phyloP scores from a whole-genome alignment of 2,888 invertebrate species.

The Cosmia pyralina region DNA sequence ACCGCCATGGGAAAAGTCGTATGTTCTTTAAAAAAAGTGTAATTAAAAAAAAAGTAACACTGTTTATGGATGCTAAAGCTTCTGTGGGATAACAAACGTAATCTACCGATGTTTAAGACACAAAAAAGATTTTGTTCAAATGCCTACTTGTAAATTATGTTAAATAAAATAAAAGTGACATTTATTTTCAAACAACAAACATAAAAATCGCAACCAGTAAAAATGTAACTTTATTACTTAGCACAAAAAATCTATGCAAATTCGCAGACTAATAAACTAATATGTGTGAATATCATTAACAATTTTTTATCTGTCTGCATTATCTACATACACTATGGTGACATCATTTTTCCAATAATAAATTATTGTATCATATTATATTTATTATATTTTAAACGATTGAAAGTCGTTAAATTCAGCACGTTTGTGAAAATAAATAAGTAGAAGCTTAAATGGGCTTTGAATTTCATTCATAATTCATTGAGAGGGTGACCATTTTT shows the following conservation, averaged over 20 bases:
- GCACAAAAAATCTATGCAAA: slow-evolving; percentile 40
- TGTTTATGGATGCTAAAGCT: not conserved
- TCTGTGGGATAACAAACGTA: not conserved
- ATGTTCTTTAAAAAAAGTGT: not conserved
- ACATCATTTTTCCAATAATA: slow-evolving; percentile 29
- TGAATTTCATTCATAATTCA: not conserved
- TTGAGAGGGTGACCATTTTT: no score
- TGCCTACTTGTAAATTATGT: not conserved
- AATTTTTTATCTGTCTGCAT: slow-evolving; percentile 24
- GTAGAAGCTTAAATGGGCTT: not conserved
- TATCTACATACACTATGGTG: slow-evolving; percentile 4
- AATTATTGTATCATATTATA: slow-evolving; percentile 9
- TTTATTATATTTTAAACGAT: slow-evolving; percentile 27
- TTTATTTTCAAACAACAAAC: slow-evolving; percentile 18
- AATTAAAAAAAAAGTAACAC: no score
- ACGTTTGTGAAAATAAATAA: slow-evolving; percentile 17
- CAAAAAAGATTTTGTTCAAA: not conserved
- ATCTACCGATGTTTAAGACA: no score
- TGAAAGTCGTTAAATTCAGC: slow-evolving; percentile 6
- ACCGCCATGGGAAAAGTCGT: not conserved
- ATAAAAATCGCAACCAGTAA: slow-evolving; percentile 1
- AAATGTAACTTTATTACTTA: slow-evolving; percentile 17
- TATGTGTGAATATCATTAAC: slow-evolving; percentile 22
- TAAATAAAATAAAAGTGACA: slow-evolving; percentile 10
- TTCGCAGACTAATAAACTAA: slow-evolving; percentile 36